Percentiles rank a stretch among this genome's conserved stretches.
Evolutionary conservation across 1,140 invertebrate genomes (phyloP).

Genomic region (Cryptotermes secundus): DNA sequence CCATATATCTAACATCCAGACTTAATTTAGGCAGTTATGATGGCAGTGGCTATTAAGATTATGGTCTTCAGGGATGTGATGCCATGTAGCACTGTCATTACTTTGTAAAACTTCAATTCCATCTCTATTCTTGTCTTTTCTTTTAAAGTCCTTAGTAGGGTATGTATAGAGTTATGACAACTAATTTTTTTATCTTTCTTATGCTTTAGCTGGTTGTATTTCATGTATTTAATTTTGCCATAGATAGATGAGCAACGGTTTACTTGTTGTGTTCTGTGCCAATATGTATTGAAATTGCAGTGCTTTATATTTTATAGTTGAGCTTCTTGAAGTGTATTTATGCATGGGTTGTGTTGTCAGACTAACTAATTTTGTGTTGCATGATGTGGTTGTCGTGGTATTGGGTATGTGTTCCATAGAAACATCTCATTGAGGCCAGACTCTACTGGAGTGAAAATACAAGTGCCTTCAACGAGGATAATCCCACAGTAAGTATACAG

Average conservation of each 20-base stretch:
- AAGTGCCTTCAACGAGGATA: constrained; percentile 48
- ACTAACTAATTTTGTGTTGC: constrained; percentile 38
- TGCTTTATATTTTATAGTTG: constrained; percentile 31
- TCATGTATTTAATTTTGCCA: background rate
- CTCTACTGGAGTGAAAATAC: constrained; percentile 58
- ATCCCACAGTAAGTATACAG: constrained; percentile 30
- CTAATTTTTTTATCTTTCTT: too few species aligned
- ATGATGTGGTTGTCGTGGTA: constrained; percentile 44
- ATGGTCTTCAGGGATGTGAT: too few species aligned
- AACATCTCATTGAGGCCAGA: constrained; percentile 63
- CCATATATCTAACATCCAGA: too few species aligned
- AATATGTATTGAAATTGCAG: constrained; percentile 22
- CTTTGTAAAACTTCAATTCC: too few species aligned
- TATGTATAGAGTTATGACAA: too few species aligned
- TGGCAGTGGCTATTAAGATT: too few species aligned
- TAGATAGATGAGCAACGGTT: background rate
- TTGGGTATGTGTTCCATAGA: constrained; percentile 57
- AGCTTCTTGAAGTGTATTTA: constrained; percentile 10
- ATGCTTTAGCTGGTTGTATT: too few species aligned
- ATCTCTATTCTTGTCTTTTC: too few species aligned
- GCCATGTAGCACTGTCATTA: too few species aligned
- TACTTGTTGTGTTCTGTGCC: constrained; percentile 10
- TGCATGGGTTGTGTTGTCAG: background rate
- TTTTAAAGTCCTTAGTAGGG: too few species aligned
- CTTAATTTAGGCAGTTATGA: too few species aligned